Evolutionary conservation across 2,113 vertebrate species (phyloP).

Genomic region (Apodemus speciosus): DNA sequence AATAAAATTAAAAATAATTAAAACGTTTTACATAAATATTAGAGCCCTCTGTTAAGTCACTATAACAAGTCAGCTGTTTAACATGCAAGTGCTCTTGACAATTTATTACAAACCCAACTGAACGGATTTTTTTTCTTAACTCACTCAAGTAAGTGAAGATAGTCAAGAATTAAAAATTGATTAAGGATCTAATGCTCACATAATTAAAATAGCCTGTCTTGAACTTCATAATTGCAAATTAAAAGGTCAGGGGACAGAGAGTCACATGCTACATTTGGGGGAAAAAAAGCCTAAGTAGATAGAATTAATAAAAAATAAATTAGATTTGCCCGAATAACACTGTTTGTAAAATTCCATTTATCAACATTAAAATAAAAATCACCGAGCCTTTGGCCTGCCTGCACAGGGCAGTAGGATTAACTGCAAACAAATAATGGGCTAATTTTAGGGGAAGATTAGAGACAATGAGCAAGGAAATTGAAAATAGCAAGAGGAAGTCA

Average conservation of each 20-base stretch:
- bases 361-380: background rate
- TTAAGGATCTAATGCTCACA: background rate
- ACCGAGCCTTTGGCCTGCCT: background rate
- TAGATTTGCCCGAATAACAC: background rate
- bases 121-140: background rate
- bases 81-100: background rate
- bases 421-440: background rate
- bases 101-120: conserved; percentile 1
- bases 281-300: background rate
- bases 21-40: conserved; percentile 4
- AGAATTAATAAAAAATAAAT: background rate
- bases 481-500: conserved; percentile 26
- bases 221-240: conserved; percentile 15
- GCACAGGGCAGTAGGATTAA: background rate
- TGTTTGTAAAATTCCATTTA: background rate
- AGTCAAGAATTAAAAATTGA: conserved; percentile 8
- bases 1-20: conserved; percentile 23
- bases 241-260: background rate
- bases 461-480: background rate
- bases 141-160: background rate
- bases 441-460: background rate
- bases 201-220: background rate
- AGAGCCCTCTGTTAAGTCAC: background rate
- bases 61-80: background rate
- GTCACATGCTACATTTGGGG: background rate